Percentiles rank a stretch among this genome's conserved stretches.
These are phyloP conservation scores for Pipa parva DNA, from an alignment of 2,113 vertebrate species.

Conservation along the genomic window DNA sequence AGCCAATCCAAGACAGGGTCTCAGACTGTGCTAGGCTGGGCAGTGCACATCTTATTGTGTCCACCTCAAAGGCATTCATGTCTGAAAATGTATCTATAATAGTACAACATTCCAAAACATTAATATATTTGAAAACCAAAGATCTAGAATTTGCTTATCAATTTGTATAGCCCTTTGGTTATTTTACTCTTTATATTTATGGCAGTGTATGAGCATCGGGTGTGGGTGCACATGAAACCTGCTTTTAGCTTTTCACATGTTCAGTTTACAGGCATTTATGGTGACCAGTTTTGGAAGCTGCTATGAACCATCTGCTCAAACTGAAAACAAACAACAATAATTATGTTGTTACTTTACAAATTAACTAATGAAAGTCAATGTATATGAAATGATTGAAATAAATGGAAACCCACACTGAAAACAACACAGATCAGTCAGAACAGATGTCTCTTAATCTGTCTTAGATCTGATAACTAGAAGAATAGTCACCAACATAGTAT, in stretches of 20 bases:
- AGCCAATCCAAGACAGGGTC: no score
- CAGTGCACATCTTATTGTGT: no score
- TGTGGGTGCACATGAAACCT: background rate
- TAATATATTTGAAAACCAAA: no score
- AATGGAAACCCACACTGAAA: slow-evolving; percentile 2
- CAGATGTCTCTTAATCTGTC: slow-evolving; percentile 14
- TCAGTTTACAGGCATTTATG: slow-evolving; percentile 14
- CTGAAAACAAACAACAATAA: slow-evolving; percentile 18
- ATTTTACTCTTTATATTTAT: background rate
- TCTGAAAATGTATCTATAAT: no score
- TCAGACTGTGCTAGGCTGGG: no score
- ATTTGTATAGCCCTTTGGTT: no score
- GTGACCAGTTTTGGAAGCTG: slow-evolving; percentile 15
- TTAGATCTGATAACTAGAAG: background rate
- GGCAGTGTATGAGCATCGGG: slow-evolving; percentile 11
- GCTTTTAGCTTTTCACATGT: slow-evolving; percentile 7
- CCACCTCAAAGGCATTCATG: no score
- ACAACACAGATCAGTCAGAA: background rate
- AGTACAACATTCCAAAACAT: no score
- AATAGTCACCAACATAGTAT: background rate
- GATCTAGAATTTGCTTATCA: no score
- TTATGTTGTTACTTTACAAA: slow-evolving; percentile 18
- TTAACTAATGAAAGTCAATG: slow-evolving; percentile 26
- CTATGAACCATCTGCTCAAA: slow-evolving; percentile 20
- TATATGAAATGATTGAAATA: slow-evolving; percentile 20